Percentiles rank a stretch among this genome's conserved stretches.
Conservation (phyloP, 2,888 invertebrate genomes). For the Chrysotoxum bicinctum region DNA sequence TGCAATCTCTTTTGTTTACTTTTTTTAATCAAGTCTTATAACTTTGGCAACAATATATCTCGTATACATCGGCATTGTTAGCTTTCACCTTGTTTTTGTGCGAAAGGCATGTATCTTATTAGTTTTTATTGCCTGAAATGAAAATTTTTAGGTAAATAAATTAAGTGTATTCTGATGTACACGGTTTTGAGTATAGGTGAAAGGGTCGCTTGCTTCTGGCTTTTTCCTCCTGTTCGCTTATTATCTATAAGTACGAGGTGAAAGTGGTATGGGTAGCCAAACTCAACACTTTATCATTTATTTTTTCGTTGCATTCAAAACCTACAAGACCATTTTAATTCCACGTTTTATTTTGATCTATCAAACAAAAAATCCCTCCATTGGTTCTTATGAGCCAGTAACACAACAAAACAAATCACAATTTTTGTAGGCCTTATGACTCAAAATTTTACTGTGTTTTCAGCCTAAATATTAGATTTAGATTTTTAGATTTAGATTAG, state of each 20-base stretch:
- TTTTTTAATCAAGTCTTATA: conserved; percentile 24
- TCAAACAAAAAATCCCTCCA: too few relatives aligned
- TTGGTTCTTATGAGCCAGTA: too few relatives aligned
- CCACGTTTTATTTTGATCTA: too few relatives aligned
- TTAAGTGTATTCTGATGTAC: neutral
- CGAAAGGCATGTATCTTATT: neutral
- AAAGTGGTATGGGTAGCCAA: neutral
- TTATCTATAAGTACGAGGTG: neutral
- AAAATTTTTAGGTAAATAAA: neutral
- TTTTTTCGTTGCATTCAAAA: too few relatives aligned
- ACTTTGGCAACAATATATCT: conserved; percentile 9
- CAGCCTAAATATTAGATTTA: too few relatives aligned
- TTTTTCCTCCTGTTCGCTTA: neutral
- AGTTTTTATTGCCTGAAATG: neutral
- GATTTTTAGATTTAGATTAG: too few relatives aligned
- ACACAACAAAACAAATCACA: too few relatives aligned
- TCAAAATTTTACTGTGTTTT: too few relatives aligned
- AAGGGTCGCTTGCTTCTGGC: neutral
- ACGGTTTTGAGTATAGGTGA: neutral
- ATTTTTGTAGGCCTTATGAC: too few relatives aligned
- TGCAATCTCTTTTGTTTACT: conserved; percentile 10
- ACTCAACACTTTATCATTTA: too few relatives aligned
- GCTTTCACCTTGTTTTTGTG: conserved; percentile 41
- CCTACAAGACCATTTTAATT: too few relatives aligned
- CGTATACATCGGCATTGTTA: neutral